Percentiles rank a stretch among this genome's conserved stretches.
Conservation (phyloP, 2,113 vertebrate species). For the Leiothrix lutea region DNA sequence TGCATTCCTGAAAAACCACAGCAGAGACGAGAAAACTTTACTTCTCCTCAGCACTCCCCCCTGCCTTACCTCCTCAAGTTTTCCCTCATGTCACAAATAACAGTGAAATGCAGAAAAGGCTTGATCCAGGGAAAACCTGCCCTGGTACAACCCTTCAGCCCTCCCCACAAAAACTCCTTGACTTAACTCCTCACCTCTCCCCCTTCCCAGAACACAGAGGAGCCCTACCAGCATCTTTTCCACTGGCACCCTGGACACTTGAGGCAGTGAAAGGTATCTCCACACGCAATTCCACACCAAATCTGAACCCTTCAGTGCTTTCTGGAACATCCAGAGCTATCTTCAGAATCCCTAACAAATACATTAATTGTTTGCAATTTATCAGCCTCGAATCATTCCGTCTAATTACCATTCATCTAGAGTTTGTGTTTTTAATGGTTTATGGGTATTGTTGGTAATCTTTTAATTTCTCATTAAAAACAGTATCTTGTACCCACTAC, state of each 20-base stretch:
- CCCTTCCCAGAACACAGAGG: background rate
- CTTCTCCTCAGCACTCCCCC: background rate
- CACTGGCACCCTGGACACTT: background rate
- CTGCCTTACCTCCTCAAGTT: background rate
- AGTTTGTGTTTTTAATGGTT: slow-evolving; percentile 76
- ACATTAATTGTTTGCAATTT: slow-evolving; percentile 77
- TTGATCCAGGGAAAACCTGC: background rate
- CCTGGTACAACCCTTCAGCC: background rate
- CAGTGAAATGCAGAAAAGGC: background rate
- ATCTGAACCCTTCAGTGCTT: slow-evolving; percentile 27
- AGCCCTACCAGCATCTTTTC: background rate
- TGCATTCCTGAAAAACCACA: background rate
- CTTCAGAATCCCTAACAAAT: slow-evolving; percentile 72
- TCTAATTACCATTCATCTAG: slow-evolving; percentile 78
- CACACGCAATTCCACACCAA: background rate
- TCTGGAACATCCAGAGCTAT: slow-evolving; percentile 65
- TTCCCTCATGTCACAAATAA: background rate
- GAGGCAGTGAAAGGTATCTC: background rate
- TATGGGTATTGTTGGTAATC: slow-evolving; percentile 78
- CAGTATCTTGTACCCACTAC: slow-evolving; percentile 68
- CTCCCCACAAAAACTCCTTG: background rate
- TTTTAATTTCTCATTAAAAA: slow-evolving; percentile 81
- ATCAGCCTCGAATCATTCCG: slow-evolving; percentile 70
- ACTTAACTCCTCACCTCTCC: background rate
- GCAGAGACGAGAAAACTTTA: background rate